A percentile compares a stretch with the other conserved stretches of the same genome.
These are phyloP conservation scores for Pseudomyrmex cubaensis DNA, from an alignment of 1,140 invertebrate species.

Conservation along the genomic window DNA sequence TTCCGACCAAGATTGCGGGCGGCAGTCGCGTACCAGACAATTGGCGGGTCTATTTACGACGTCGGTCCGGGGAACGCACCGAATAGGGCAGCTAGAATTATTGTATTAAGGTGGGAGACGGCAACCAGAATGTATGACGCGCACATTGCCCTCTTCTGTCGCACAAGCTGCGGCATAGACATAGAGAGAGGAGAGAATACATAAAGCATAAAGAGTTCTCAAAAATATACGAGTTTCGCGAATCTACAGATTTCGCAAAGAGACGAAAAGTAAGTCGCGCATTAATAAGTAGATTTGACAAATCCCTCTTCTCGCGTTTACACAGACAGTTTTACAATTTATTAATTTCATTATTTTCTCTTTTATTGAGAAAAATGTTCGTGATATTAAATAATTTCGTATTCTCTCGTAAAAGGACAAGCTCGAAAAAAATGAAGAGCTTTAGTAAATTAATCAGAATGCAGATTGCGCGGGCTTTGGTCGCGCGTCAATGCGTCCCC, in stretches of 20 bases:
- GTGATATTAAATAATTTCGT: background rate
- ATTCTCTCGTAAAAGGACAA: background rate
- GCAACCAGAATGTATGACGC: constrained; percentile 41
- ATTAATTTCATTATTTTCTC: background rate
- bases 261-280: background rate
- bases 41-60: constrained; percentile 66
- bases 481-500: background rate
- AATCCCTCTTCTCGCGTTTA: background rate
- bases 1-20: constrained; percentile 55
- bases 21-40: constrained; percentile 39
- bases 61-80: constrained; percentile 40
- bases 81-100: constrained; percentile 54
- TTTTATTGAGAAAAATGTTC: background rate
- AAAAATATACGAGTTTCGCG: background rate
- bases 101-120: constrained; percentile 52
- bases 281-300: background rate
- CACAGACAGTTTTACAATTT: background rate
- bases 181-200: background rate
- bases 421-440: constrained; percentile 1
- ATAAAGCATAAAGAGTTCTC: background rate
- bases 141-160: constrained; percentile 18
- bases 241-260: background rate
- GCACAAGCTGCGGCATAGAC: background rate
- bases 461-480: constrained; percentile 1
- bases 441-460: constrained; percentile 22